Conservation (phyloP, 2,888 invertebrate species). For the Tetranychus piercei region DNA sequence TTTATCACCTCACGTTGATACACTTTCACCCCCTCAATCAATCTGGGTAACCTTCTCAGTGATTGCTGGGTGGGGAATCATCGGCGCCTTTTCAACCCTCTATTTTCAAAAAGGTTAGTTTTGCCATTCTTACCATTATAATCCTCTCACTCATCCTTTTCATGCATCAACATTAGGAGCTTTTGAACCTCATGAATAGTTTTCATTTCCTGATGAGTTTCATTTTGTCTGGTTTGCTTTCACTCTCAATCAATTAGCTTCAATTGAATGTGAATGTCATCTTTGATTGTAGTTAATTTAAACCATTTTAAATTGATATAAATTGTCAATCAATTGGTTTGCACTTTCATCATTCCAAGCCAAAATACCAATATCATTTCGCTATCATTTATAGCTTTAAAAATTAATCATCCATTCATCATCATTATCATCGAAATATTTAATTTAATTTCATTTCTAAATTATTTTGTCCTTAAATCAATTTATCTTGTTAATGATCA, state of each 20-base stretch:
- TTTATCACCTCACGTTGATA: conserved; percentile 16
- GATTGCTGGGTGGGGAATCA: conserved; percentile 46
- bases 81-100: conserved; percentile 50
- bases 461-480: no score
- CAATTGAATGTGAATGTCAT: background rate
- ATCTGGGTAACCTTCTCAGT: conserved; percentile 53
- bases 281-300: background rate
- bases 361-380: no score
- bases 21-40: conserved; percentile 37
- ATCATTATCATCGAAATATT: background rate
- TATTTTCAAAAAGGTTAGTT: conserved; percentile 49
- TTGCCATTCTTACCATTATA: background rate
- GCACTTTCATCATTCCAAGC: no score
- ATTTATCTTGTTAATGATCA: no score
- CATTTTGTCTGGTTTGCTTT: background rate
- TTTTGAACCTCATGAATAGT: background rate
- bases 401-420: background rate
- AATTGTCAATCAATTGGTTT: background rate
- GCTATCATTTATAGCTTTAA: no score
- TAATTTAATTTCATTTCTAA: background rate
- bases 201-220: background rate
- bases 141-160: background rate
- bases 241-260: background rate
- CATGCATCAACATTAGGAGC: background rate
- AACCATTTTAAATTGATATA: conserved; percentile 1